phyloP scores from a whole-genome alignment of 2,113 vertebrate genomes.

The Trogon surrucura region DNA sequence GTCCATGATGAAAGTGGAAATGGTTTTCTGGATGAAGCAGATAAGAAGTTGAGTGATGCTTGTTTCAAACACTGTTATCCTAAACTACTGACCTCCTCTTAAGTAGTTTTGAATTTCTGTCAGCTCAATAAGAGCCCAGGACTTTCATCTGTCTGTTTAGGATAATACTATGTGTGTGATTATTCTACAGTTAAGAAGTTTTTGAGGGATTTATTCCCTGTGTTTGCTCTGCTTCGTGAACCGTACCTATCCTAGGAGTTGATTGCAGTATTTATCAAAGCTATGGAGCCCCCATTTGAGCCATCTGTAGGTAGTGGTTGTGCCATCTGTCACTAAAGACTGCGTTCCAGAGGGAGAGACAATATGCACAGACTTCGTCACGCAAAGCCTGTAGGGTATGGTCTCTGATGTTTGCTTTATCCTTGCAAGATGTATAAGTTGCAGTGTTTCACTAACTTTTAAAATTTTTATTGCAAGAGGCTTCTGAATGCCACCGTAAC shows the following conservation, averaged over 20 bases:
- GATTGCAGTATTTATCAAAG: constrained; percentile 72
- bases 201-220: constrained; percentile 30
- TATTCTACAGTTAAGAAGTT: constrained; percentile 22
- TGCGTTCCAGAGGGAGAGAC: constrained; percentile 47
- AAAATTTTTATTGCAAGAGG: background rate
- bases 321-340: constrained; percentile 59
- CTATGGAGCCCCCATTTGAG: constrained; percentile 50
- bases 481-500: background rate
- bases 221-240: constrained; percentile 31
- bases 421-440: background rate
- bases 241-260: constrained; percentile 62
- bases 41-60: constrained; percentile 29
- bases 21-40: constrained; percentile 52
- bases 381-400: constrained; percentile 20
- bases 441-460: background rate
- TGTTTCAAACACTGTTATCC: constrained; percentile 9
- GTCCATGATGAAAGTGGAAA: constrained; percentile 31
- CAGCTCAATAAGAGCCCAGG: background rate
- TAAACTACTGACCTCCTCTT: constrained; percentile 17
- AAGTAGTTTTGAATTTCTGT: constrained; percentile 30
- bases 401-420: constrained; percentile 34
- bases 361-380: constrained; percentile 15
- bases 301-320: constrained; percentile 63
- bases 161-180: background rate
- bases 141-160: constrained; percentile 28